Conservation (phyloP, 2,797 vertebrate genomes). For the Muscicapa comitata region DNA sequence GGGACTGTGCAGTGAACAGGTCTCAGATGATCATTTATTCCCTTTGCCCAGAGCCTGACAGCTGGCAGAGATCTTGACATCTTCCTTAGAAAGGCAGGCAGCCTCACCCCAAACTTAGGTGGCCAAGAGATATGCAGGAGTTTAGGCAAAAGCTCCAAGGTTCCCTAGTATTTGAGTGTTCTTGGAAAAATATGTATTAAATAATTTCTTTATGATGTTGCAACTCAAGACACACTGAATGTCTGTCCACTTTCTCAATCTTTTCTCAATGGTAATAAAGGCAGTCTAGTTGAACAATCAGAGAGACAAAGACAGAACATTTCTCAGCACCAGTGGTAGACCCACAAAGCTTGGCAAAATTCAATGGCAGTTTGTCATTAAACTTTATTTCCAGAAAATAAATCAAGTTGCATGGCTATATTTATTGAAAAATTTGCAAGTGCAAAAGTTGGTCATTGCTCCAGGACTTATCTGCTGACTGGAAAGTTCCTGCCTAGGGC, state of each 20-base stretch:
- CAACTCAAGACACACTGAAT: background rate
- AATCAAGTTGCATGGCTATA: background rate
- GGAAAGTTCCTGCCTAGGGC: background rate
- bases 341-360: background rate
- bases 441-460: background rate
- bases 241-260: background rate
- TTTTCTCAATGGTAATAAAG: background rate
- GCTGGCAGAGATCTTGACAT: background rate
- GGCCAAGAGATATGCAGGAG: background rate
- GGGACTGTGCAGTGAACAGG: background rate
- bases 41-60: background rate
- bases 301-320: background rate
- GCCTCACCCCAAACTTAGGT: background rate
- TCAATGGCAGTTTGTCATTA: background rate
- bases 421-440: background rate
- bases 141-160: background rate
- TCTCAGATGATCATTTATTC: background rate
- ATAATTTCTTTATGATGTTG: background rate
- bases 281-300: background rate
- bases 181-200: background rate
- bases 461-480: background rate
- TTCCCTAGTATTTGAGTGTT: background rate
- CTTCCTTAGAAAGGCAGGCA: background rate
- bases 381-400: background rate
- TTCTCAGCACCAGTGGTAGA: background rate